Evolutionary conservation across 2,797 vertebrate species (phyloP), one percentile per base, ranked within the genome.

Genomic region (Lophius americanus): DNA sequence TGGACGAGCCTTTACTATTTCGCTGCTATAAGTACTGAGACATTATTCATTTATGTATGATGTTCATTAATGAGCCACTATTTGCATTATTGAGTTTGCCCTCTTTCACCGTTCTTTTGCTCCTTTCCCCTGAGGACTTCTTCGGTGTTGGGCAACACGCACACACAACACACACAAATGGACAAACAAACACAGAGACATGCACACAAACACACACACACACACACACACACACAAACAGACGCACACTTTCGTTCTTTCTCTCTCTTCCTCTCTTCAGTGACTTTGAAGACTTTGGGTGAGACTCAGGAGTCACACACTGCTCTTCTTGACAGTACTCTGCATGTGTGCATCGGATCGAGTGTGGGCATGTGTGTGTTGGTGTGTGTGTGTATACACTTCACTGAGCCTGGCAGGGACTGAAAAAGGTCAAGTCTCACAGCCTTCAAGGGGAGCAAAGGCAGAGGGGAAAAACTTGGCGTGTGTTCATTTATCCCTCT

Each of bases 21-120:
- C 59, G 68, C 48, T 73, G 81, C 79, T 73, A 75, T 53, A 75
- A 80, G 74, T 82, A 56, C 76, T 77, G 59, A 70, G 50, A 65
- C 75, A 81, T 89, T 75, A 84, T 84, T 84, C 54, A 87, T 85
- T 70, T 82, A 77, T 85, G 70, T 78, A 78, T 79, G 72, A 76
- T 74, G 74, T 78, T 85, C 81, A 85, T 88, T 87, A 90, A 89
- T 86, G 70, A 87, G 73, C 62, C 67, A 67, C 72, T 84, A 77
- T 89, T 85, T 89, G 85, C 87, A 87, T 90, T 90, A 89, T 88
- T 88, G 75, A 89, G 80, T 77, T 85, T 64, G 64, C 64, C 76
- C 73, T 76, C 76, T 81, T 83, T 82, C 42, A 12, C 75, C 77
- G 63, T 64, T 82, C 78, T 73, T 80, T 71, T 79, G 70, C 81